phyloP scores from a whole-genome alignment of 35 echinoderm and acorn worm genomes.

The Apostichopus japonicus region DNA sequence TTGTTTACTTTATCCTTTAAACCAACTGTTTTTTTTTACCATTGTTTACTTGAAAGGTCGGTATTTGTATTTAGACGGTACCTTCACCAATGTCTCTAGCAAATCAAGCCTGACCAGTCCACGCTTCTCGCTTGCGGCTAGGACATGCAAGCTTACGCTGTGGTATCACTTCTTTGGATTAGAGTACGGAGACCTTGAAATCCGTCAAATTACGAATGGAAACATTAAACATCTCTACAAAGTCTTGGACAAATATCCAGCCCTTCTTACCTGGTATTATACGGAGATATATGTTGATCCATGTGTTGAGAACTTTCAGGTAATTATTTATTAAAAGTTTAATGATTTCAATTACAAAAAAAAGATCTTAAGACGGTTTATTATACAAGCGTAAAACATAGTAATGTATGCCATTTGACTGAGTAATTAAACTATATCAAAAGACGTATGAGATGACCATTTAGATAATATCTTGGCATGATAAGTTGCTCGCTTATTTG shows the following conservation, averaged over 20 bases:
- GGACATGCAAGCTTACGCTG: slow-evolving; percentile 27
- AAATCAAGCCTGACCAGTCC: slow-evolving; percentile 8
- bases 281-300: background rate
- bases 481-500: no score
- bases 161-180: slow-evolving; percentile 55
- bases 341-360: no score
- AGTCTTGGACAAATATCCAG: slow-evolving; percentile 30
- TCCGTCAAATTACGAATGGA: background rate
- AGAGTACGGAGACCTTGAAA: slow-evolving; percentile 51
- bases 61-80: slow-evolving; percentile 39
- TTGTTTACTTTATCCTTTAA: no score
- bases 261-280: background rate
- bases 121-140: background rate
- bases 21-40: background rate
- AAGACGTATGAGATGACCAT: no score
- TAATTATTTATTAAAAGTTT: no score
- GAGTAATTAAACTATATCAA: no score
- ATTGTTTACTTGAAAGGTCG: background rate
- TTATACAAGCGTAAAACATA: no score
- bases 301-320: slow-evolving; percentile 39
- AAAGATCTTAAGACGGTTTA: no score
- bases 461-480: no score
- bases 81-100: slow-evolving; percentile 20
- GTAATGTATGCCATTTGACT: no score
- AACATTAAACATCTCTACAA: slow-evolving; percentile 15